A percentile compares a stretch with the other conserved stretches of the same genome.
These are phyloP conservation scores for Gephyroberyx darwinii DNA, from an alignment of 2,797 vertebrate species.

Conservation along the genomic window DNA sequence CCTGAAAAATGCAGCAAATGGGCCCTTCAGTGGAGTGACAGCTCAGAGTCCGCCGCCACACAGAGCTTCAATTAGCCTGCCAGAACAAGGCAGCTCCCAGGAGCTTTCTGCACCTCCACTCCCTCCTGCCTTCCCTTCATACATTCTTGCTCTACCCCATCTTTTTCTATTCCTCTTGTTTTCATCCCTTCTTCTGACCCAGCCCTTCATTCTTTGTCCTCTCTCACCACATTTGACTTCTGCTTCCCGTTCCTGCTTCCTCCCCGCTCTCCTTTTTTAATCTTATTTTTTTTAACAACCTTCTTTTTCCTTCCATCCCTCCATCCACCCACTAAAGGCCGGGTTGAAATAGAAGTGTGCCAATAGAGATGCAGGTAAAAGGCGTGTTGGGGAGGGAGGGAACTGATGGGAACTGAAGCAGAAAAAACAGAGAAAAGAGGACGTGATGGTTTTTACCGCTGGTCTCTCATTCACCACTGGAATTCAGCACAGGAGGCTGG, in stretches of 20 bases:
- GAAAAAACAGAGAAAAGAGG: constrained; percentile 13
- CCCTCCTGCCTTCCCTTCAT: constrained; percentile 9
- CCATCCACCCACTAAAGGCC: constrained; percentile 32
- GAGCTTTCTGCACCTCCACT: constrained; percentile 56
- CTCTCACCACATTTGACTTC: constrained; percentile 28
- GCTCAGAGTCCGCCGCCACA: constrained; percentile 72
- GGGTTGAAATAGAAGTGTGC: constrained; percentile 50
- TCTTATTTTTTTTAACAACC: constrained; percentile 11
- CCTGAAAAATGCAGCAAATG: constrained; percentile 78
- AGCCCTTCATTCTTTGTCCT: constrained; percentile 23
- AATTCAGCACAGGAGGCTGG: constrained; percentile 11
- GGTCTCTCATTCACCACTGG: constrained; percentile 22
- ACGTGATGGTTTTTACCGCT: constrained; percentile 30
- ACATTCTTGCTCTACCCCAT: constrained; percentile 37
- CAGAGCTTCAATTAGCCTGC: constrained; percentile 82
- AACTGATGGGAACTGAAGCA: constrained; percentile 13
- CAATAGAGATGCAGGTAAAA: constrained; percentile 60
- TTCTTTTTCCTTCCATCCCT: constrained; percentile 1
- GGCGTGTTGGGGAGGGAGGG: constrained; percentile 1
- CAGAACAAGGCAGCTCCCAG: constrained; percentile 69
- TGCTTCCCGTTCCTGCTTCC: not conserved
- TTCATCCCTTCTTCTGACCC: constrained; percentile 44
- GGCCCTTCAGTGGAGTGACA: constrained; percentile 77
- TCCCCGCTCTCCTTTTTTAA: not conserved
- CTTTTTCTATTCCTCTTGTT: constrained; percentile 25